A percentile compares a stretch with the other conserved stretches of the same genome.
These are phyloP conservation scores for Epinotia ramella DNA, from an alignment of 2,888 invertebrate species.

Conservation along the genomic window DNA sequence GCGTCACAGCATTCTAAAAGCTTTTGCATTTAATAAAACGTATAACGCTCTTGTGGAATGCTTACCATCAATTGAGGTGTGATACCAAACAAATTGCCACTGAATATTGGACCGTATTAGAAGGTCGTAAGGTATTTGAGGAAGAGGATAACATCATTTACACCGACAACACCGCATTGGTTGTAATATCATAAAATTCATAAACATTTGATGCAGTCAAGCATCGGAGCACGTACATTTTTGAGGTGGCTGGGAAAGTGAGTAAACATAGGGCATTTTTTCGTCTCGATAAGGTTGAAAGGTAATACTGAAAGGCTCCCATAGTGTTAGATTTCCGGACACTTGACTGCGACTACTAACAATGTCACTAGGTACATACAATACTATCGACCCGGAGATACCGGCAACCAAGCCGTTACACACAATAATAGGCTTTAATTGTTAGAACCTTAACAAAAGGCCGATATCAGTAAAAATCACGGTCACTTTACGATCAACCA, in stretches of 20 bases:
- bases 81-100: slow-evolving; percentile 53
- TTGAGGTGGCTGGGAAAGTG: slow-evolving; percentile 23
- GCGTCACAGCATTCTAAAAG: slow-evolving; percentile 61
- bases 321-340: slow-evolving; percentile 11
- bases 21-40: slow-evolving; percentile 52
- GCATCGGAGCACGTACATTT: slow-evolving; percentile 47
- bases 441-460: slow-evolving; percentile 23
- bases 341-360: slow-evolving; percentile 67
- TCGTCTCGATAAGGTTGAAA: background rate
- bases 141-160: slow-evolving; percentile 71
- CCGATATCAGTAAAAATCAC: slow-evolving; percentile 11
- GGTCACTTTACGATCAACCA: background rate
- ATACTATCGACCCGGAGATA: slow-evolving; percentile 14
- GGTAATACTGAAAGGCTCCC: slow-evolving; percentile 21
- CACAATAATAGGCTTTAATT: slow-evolving; percentile 7
- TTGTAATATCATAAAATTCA: slow-evolving; percentile 69
- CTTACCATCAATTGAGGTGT: slow-evolving; percentile 62
- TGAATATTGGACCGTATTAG: slow-evolving; percentile 53
- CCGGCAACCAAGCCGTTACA: slow-evolving; percentile 8
- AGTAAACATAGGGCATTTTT: slow-evolving; percentile 10
- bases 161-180: slow-evolving; percentile 63
- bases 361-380: slow-evolving; percentile 54
- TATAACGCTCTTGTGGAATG: slow-evolving; percentile 70
- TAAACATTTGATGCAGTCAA: slow-evolving; percentile 66
- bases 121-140: slow-evolving; percentile 48